Percentiles rank a stretch among this genome's conserved stretches.
These are phyloP conservation scores for Cryptotermes secundus DNA, from an alignment of 1,140 invertebrate species.

Conservation along the genomic window DNA sequence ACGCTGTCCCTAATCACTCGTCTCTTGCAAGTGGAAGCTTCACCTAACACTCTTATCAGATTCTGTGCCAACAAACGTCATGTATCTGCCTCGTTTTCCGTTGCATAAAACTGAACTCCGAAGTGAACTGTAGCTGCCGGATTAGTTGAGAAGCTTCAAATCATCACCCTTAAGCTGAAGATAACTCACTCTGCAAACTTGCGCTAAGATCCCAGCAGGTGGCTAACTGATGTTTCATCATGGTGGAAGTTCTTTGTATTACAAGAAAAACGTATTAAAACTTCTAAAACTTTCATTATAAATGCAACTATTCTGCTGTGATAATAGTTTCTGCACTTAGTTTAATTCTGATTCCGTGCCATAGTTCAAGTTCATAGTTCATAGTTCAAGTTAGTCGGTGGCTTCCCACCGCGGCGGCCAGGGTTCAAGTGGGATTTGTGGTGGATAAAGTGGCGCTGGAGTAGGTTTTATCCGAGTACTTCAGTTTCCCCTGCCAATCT, in stretches of 20 bases:
- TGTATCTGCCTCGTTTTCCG: background rate
- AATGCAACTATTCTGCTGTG: too few relatives aligned
- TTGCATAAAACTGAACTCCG: background rate
- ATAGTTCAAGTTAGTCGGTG: too few relatives aligned
- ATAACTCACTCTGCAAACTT: background rate
- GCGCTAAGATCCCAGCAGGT: background rate
- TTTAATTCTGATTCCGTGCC: too few relatives aligned
- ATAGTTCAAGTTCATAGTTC: too few relatives aligned
- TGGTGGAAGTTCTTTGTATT: background rate
- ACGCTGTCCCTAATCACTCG: background rate
- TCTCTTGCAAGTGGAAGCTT: background rate
- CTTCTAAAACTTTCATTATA: background rate
- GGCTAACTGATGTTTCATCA: background rate
- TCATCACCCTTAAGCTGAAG: background rate
- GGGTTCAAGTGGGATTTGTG: too few relatives aligned
- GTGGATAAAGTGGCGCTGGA: too few relatives aligned
- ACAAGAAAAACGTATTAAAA: background rate
- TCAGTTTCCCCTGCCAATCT: too few relatives aligned
- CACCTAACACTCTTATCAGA: background rate
- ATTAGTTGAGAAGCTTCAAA: background rate
- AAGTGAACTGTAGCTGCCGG: background rate
- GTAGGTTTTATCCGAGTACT: too few relatives aligned
- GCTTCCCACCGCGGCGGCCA: too few relatives aligned
- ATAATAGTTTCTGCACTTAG: too few relatives aligned
- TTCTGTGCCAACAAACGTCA: conserved; percentile 4